Base-by-base conservation (phyloP, 2,888 invertebrate genomes). In the Drosophila rellima region DNA sequence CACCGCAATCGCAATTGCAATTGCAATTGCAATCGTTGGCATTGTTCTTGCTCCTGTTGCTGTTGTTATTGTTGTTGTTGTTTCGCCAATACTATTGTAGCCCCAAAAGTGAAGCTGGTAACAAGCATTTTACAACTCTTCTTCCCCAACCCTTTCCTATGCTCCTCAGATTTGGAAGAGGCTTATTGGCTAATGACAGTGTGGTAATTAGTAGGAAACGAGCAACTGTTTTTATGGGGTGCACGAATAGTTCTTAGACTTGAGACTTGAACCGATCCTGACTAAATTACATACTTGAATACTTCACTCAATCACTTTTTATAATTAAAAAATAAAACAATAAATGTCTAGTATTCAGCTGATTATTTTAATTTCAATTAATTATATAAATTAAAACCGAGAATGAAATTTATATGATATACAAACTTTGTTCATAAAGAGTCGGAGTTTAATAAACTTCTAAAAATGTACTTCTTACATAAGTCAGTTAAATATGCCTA, bases 1-100 rank as follows among this genome's bases (percentile, higher is more conserved):
- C 71, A 74, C 75, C 82, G 70, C 81, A 83, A 83, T 82, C 80
- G 82, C 67, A 79, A 75, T 77, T 60, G 71, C 72, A 79, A 75
- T 77, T 60, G 71, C 72, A 71, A 39, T 52, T 40, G 52, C 26
- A 39, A 40, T 26, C 29, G 63, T 15, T 67, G 60, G 44, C 70
- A 70, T 63, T 70, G 69, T 51, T 42, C 39, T 50, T 48, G 8
- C 40, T 42, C 13, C 17, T 59, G 26, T 51, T 70, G 31, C 52
- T 55, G 35, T 51, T 59, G 35, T 48, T 70, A 33, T 52, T 56
- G 35, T 51, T 56, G 67, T 37, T 42, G 42, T 52, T 67, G 70
- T 39, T 56, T 77, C 74, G 74, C 75, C 80, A 81, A 78, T 82
- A 71, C 72, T 71, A 64, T 70, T 64, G 70, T 69, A 55, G 56